Evolutionary conservation across 2,113 vertebrate species (phyloP).

Genomic region (Clinocottus analis): DNA sequence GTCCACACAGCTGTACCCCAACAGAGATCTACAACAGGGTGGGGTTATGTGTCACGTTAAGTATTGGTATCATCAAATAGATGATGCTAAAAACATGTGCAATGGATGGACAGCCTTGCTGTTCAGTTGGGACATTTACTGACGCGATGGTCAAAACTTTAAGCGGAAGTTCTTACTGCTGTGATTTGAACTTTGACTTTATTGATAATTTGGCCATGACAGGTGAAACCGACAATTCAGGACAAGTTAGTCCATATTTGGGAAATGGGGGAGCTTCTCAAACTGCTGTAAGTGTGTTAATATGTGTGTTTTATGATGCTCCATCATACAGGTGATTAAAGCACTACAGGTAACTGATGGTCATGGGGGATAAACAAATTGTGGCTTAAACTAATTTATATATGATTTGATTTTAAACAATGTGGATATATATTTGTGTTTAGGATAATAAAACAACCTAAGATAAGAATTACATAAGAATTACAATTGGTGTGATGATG

Average conservation of each 20-base stretch:
- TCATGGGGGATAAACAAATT: background rate
- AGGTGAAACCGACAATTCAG: no score
- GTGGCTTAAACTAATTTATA: no score
- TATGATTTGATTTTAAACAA: background rate
- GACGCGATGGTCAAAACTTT: background rate
- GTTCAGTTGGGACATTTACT: background rate
- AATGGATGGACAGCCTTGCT: background rate
- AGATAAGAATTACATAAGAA: no score
- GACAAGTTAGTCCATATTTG: no score
- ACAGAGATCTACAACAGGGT: background rate
- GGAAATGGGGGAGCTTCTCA: background rate
- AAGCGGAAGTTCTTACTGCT: background rate
- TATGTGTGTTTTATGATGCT: background rate
- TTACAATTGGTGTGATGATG: background rate
- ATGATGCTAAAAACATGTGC: background rate
- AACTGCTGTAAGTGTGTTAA: background rate
- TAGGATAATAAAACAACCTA: background rate
- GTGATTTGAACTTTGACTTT: background rate
- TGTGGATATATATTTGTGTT: background rate
- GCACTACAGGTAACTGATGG: constrained; percentile 17
- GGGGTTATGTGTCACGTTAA: background rate
- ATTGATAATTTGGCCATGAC: background rate
- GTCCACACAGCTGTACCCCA: constrained; percentile 81
- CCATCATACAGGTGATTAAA: background rate
- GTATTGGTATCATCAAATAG: background rate